Evolutionary conservation across 92 coral and sea anemone genomes (phyloP), one percentile per base, ranked within the genome.

Genomic region (Porites divaricata): DNA sequence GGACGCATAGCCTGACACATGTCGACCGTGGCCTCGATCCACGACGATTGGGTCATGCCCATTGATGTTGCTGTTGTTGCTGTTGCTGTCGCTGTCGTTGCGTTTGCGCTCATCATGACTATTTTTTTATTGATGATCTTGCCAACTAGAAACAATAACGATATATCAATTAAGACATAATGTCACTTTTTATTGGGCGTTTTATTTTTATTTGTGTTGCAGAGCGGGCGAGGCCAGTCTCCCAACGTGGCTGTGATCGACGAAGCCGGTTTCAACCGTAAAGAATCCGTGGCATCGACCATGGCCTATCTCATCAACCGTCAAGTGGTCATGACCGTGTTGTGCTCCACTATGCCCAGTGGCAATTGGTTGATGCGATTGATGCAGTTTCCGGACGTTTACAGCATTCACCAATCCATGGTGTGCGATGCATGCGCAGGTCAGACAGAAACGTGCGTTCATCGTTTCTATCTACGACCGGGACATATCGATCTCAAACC

Each of bases 181-280:
- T 67, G 9, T 21, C 3, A 8, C 49, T n/a, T 13, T 9, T 21
- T 67, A 9, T 5, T 21, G 8, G 25, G 22, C n/a, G 41, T 28
- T 62, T 6, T n/a, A n/a, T 16, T 77, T 49, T 28, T 45, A 17
- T 9, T 77, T 62, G n/a, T 77, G 7, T 35, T 1, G 9, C 56
- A 77, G 81, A 77, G 81, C 25, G 81, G 81, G 8, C 69, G 81
- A 28, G 81, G 81, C 2, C 81, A 62, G 45, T 62, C 81, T 9
- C 70, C 71, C 1, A 70, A 77, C 35, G 19, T 62, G 15, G 70
- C n/a, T 7, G 57, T 62, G 28, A 17, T 77, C 4, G 81, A 77
- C 20, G 81, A 77, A 9, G 81, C 71, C 19, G 81, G 71, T 9
- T 77, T 16, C 69, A 77, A 6, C 10, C 70, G 71, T 1, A 41